Evolutionary conservation across 2,113 vertebrate species (phyloP), one percentile per base, ranked within the genome.

Genomic region (Riparia riparia): DNA sequence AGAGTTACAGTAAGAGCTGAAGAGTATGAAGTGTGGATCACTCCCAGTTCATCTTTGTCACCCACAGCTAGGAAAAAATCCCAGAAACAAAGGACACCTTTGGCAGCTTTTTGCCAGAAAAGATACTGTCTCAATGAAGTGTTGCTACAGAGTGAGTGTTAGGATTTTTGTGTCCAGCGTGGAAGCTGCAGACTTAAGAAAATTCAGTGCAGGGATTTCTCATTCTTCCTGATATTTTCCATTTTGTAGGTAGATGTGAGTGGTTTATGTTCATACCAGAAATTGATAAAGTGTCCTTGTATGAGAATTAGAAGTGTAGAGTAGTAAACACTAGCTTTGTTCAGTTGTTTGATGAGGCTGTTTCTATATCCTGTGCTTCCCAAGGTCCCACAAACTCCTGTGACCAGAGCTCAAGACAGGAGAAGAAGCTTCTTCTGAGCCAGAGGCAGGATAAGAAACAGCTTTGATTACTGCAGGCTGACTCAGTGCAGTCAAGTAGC

Each of bases 121-220:
- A 53, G 34, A 12, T 81, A 7, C 4, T 83, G 3, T 37, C 25
- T 79, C 37, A 76, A 0, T 56, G 41, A 69, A 37, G 29, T 73
- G 10, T 32, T 78, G 32, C 71, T 92, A 4, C 7, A 34, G 39
- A 53, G 21, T 34, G 64, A 50, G 37, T 34, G 39, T 82, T 82
- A 51, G 70, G 16, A 2, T 72, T 6, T n/a, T 77, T 86, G 61
- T 60, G 63, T 70, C 71, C 1, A 2, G 1, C 1, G 0, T 22
- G 12, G 18, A 47, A 68, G 34, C 32, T 87, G 26, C 71, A 77
- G 41, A 77, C 28, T 90, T 61, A 25, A 61, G 28, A 56, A 76
- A 79, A 65, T 6, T 32, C 31, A 26, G 14, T 77, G 58, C n/a
- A 61, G 77, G 69, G 7, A 47, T 77, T 88, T 90, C 32, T 90